Evolutionary conservation across 1,140 invertebrate genomes (phyloP), one percentile per base, ranked within the genome.

Genomic region (Yoshiicerus persimilis): DNA sequence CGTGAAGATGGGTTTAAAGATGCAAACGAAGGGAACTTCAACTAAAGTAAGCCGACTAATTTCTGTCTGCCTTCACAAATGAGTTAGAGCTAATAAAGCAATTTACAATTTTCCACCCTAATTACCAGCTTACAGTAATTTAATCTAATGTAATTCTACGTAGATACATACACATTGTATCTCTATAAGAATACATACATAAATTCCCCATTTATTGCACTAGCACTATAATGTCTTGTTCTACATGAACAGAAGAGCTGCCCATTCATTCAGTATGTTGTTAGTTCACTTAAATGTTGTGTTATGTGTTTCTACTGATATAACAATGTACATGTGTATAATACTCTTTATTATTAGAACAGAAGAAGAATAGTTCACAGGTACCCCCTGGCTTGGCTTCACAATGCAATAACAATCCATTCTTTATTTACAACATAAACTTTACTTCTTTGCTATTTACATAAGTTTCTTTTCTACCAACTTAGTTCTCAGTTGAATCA

Each of bases 21-120:
- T 66, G 1, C 25, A 66, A 66, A n/a, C 25, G 62, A 23, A 66
- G n/a, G 20, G 25, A 66, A 66, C n/a, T 8, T 66, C 13, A n/a
- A n/a, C 20, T 66, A 66, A 38, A 23, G 13, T n/a, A 36, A 16
- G 16, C 30, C 34, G 34, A 80, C 75, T 16, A 20, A 80, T 80
- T 70, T 23, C 70, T 77, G 32, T 80, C 34, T 20, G 20, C 38
- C 38, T 80, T 80, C 70, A 20, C 34, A 80, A 80, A 80, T 80
- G 32, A 77, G 75, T 80, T 38, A n/a, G 75, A 80, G 75, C 75
- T 80, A 80, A 80, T 80, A 80, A 80, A 80, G 75, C 75, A 80
- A 80, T 80, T 80, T n/a, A 20, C 34, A 80, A 38, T 80, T 80
- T 80, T 80, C 75, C 75, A 80, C 75, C 34, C 75, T 80, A 80